Base-by-base conservation (phyloP, 2,113 vertebrate species). In the Motacilla alba region DNA sequence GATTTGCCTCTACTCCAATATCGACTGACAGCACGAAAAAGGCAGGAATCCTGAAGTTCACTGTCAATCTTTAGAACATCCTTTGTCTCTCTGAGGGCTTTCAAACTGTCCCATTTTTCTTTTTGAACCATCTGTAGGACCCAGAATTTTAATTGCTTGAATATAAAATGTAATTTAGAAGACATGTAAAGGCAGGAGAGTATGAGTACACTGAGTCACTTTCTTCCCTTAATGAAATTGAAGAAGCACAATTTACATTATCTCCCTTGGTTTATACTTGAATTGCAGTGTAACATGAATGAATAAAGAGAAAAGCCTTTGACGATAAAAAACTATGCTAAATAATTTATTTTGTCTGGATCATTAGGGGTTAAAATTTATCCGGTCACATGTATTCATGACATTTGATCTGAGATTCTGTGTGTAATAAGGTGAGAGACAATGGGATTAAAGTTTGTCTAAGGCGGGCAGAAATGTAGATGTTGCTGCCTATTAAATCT, bases 131-230 rank as follows among this genome's bases (percentile, higher is more conserved):
- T 78, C 47, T 43, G 19, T 62, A 89, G 74, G 55, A 77, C 76
- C 52, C 16, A 64, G 84, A 92, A 89, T 75, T 93, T 74, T 88
- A 97, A 72, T 21, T 90, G 50, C n/a, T 87, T 33, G 58, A 89
- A 82, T 49, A 60, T 35, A 62, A 68, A 93, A 75, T 46, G 31
- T 75, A 55, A 91, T 53, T 63, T 46, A 69, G 22, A 59, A 80
- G 27, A 64, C 49, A 53, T 3, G 31, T 76, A 53, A 39, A 90
- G 67, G 33, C 5, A 44, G 19, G 20, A 47, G 20, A 80, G 17
- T 28, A 33, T 17, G 26, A 67, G 49, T 39, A 67, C 37, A 18
- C 33, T 24, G 62, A 93, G 33, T 94, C 64, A 59, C 66, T 79
- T 27, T 18, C 47, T 24, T 52, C 20, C 50, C 80, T 90, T 64